Evolutionary conservation across 1,140 invertebrate species (phyloP), one percentile per base, ranked within the genome.

Genomic region (Diplogasteroides magnus): DNA sequence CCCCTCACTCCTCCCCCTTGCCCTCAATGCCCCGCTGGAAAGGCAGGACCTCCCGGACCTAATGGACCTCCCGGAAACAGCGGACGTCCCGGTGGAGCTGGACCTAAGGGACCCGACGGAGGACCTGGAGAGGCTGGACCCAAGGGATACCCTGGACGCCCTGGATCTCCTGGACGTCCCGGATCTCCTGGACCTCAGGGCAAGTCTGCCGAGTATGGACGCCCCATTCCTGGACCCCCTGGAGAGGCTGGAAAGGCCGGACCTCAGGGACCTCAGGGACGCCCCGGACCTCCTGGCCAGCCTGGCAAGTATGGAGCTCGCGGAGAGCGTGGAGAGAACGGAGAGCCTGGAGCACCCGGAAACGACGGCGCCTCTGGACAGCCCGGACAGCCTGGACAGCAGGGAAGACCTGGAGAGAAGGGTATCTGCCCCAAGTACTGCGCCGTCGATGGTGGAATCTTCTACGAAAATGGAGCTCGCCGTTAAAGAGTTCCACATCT

Each of bases 401-500:
- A 23, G 25, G 70, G 70, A 71, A 2, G n/a, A 27, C 23, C 31
- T 25, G 73, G 69, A 66, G 68, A 73, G 63, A 60, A 66, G 32
- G 68, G 72, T 32, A 69, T 69, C 64, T 78, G 77, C 60, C 77
- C 77, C 28, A 80, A 79, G 70, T 79, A 79, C 57, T 79, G 77
- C 66, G 77, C 77, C 67, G 68, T 79, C 64, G 77, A 79, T 72
- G 77, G 77, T 26, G 77, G 77, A 31, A 73, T 79, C 71, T 79
- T 79, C 77, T 79, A 80, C 68, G 77, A 80, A 32, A 78, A 79
- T 64, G 77, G 77, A 70, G 78, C 77, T 70, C 67, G 72, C 63
- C 67, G 72, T 31, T 70, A 69, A 55, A 64, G 6, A 11, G 6
- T 48, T 19, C 19, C 37, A 11, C 37, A 48, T 19, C 37, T 48